These are phyloP conservation scores for Paramormyrops hopkinsi DNA, from an alignment of 2,797 vertebrate species.

Conservation along the genomic window DNA sequence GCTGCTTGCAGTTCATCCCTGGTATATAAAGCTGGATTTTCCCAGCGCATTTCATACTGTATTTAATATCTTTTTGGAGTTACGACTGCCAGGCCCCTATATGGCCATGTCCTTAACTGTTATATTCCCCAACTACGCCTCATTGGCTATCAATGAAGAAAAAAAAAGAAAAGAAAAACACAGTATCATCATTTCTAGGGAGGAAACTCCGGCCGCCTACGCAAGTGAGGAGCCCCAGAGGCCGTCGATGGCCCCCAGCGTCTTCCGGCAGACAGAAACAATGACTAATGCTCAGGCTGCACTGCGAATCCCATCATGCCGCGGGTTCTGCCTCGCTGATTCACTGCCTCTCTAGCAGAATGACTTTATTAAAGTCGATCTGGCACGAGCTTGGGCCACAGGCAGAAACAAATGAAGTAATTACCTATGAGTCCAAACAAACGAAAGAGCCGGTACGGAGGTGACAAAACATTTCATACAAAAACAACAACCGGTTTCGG, in stretches of 20 bases:
- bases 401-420: background rate
- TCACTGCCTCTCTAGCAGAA: background rate
- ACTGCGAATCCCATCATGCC: background rate
- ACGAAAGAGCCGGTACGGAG: background rate
- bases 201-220: background rate
- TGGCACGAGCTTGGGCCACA: background rate
- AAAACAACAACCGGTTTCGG: background rate
- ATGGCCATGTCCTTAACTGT: background rate
- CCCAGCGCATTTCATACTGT: background rate
- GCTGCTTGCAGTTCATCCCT: background rate
- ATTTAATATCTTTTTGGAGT: background rate
- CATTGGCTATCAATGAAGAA: background rate
- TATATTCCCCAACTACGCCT: background rate
- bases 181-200: background rate
- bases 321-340: background rate
- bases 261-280: background rate
- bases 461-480: background rate
- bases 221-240: background rate
- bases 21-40: background rate
- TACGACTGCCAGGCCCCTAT: background rate
- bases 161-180: background rate
- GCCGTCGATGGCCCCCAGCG: background rate
- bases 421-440: background rate
- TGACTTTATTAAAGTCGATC: background rate
- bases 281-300: background rate